Base-by-base conservation (phyloP, 2,113 vertebrate species). In the Manacus vitellinus region DNA sequence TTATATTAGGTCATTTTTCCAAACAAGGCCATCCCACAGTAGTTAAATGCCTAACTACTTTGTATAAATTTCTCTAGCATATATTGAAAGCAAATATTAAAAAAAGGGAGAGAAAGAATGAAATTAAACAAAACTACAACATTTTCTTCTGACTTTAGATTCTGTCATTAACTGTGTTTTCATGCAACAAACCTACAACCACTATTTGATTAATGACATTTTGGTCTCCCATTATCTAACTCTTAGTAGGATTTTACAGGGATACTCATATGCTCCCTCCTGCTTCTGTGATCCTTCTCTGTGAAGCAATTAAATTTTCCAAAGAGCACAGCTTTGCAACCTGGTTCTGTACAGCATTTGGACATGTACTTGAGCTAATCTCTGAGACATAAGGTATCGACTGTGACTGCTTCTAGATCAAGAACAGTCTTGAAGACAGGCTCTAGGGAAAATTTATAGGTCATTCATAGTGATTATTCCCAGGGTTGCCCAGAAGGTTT, bases 1-100 rank as follows among this genome's bases (percentile, higher is more conserved):
- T 93, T 90, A 88, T 83, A 93, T 83, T 76, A 74, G 24, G 27
- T 10, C 35, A 74, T 92, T 90, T 90, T 59, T 83, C 85, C 75
- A 93, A 88, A 85, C 18, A 74, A 8, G 12, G 28, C 15, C 24
- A 90, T 95, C 93, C 46, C 24, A 71, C 55, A 10, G 37, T 37
- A 10, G 37, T 66, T 70, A 67, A 39, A 73, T 59, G 51, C 15
- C 39, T 76, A 73, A 83, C 37, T 71, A 43, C 9, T 79, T 82
- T 70, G 23, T 80, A 70, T 6, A 54, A 41, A 85, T 73, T 89
- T 55, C 24, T 35, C 71, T 58, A 74, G 31, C 49, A 83, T 46
- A 73, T 23, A 12, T 46, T 79, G 61, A 76, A 89, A 63, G 14
- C 2, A 33, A 66, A 14, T 62, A 73, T 35, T 43, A 12, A 85